Base-by-base conservation (phyloP, 2,797 vertebrate species). In the Adelosebastes latens region DNA sequence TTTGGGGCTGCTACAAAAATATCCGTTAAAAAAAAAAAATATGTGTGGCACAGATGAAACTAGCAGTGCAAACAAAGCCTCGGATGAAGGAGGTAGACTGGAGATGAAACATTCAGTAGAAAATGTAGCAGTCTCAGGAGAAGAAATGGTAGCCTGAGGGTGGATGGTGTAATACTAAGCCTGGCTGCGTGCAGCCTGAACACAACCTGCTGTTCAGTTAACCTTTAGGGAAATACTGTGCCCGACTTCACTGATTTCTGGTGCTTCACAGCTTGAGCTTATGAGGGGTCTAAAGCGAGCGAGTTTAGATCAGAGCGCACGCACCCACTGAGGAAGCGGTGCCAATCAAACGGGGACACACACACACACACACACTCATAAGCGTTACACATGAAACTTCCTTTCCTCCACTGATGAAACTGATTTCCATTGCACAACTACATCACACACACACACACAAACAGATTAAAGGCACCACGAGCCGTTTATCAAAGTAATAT, bases 151-250 rank as follows among this genome's bases (percentile, higher is more conserved):
- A 90, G 93, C 93, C 92, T 77, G 84, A 89, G 92, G 92, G 82
- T 53, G 89, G 82, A 88, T 93, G 91, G 90, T 91, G 90, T 92
- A 93, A 95, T 82, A 87, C 80, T 85, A 81, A 91, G 89, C 79
- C 88, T 76, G 89, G 81, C 87, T 86, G 90, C 86, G 82, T 86
- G 88, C 88, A 84, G 91, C 79, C 87, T 84, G 75, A 92, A 91
- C 84, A 84, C 89, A 88, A 89, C 81, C 90, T 87, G 92, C 92
- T 91, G 92, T 86, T 94, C 86, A 14, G 85, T 90, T 93, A 90
- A 93, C 92, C 94, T 92, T 92, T 76, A 79, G 91, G 88, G 93
- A 91, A 77, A 92, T 80, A 67, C 83, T 61, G 79, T 66, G 80
- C 81, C 86, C 4, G 72, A 93, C 92, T 90, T 91, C 85, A 88